Conservation (phyloP, 2,888 invertebrate genomes). For the Acleris sparsana region DNA sequence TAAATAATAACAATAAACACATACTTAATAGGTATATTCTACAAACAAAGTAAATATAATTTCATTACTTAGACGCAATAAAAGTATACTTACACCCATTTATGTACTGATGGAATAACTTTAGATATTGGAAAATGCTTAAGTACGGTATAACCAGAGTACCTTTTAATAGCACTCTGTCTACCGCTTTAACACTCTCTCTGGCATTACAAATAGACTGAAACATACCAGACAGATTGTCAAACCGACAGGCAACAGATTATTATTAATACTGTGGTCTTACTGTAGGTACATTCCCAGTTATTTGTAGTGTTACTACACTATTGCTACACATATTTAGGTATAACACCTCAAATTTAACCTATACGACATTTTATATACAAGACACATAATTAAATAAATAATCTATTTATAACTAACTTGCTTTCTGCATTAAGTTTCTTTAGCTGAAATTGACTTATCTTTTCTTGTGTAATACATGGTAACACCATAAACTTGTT, state of each 20-base stretch:
- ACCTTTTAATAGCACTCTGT: too few relatives aligned
- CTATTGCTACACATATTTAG: slow-evolving; percentile 8
- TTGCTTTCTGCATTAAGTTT: slow-evolving; percentile 3
- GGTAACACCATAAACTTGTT: too few relatives aligned
- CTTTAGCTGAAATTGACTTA: slow-evolving; percentile 35
- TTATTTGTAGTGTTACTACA: slow-evolving; percentile 3
- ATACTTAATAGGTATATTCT: slow-evolving; percentile 12
- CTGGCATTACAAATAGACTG: too few relatives aligned
- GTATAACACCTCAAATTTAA: slow-evolving; percentile 10
- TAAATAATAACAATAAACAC: slow-evolving; percentile 54
- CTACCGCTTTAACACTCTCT: too few relatives aligned
- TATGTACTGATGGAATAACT: slow-evolving; percentile 50
- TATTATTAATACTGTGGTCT: too few relatives aligned
- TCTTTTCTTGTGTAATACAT: slow-evolving; percentile 5
- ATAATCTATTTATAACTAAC: slow-evolving; percentile 1
- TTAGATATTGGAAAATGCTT: slow-evolving; percentile 36
- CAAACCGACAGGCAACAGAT: too few relatives aligned
- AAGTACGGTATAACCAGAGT: background rate
- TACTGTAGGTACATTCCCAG: background rate
- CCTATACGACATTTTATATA: slow-evolving; percentile 1
- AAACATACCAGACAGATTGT: too few relatives aligned
- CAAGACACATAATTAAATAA: slow-evolving; percentile 18
- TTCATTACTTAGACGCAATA: slow-evolving; percentile 17
- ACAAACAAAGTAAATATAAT: slow-evolving; percentile 22
- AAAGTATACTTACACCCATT: slow-evolving; percentile 7